Base-by-base conservation (phyloP, 1,140 invertebrate species). In the Drosophila subpulchrella region DNA sequence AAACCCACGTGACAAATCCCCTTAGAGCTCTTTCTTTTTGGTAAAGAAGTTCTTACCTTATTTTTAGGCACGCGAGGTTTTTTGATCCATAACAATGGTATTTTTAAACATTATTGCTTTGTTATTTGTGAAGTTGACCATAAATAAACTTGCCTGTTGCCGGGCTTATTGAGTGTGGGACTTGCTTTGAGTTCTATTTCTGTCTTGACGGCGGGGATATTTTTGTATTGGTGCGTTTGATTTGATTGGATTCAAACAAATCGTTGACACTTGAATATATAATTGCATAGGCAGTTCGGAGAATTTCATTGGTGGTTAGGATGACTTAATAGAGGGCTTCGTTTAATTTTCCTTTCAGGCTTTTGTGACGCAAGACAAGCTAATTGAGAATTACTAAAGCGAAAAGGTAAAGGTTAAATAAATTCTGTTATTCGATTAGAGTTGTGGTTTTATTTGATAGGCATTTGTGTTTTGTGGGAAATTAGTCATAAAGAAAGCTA, bases 131-230 rank as follows among this genome's bases (percentile, higher is more conserved):
- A 41, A 48, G 50, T 34, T 59, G 36, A 2, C 48, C 32, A 42
- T 58, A 76, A 75, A 75, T 76, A 76, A 73, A 75, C 55, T 20
- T 17, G 36, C 55, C 38, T 17, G 41, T 48, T 42, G 60, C 51
- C 38, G 46, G 47, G 7, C 54, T 36, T 42, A 47, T 75, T 75
- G 32, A 55, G 42, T 48, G 42, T 27, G 65, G 53, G 51, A 58
- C 58, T 70, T 24, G 4, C 41, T 71, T 58, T 36, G 46, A 38
- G 1, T 70, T 58, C 62, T 67, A 70, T 67, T 68, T 54, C 17
- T 3, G 65, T 30, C 13, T 20, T 58, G 51, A 57, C 63, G 39
- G 44, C 34, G 17, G 8, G 34, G 44, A 50, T 48, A 36, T 47
- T 20, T 8, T 30, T 0, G 1, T 46, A 11, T 2, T n/a, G 8